Percentiles rank a stretch among this genome's conserved stretches.
Evolutionary conservation across 2,797 vertebrate species (phyloP).

Genomic region (Sebastes baramenuke): DNA sequence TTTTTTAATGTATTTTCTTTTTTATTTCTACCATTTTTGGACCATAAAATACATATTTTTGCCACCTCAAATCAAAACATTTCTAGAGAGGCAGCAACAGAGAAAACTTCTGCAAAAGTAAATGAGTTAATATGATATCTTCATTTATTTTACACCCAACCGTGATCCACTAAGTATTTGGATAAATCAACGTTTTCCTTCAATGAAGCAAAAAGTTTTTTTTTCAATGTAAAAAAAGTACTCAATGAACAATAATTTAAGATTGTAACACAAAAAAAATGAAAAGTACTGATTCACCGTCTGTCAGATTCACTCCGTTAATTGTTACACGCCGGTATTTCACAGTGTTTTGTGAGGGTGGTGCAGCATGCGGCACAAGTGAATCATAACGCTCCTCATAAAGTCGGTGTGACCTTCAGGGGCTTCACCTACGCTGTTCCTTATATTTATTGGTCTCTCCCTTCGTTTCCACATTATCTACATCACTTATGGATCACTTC

Average conservation of each 20-base stretch:
- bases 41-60: neutral
- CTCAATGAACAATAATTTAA: neutral
- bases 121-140: neutral
- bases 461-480: slow-evolving; percentile 13
- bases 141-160: neutral
- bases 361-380: neutral
- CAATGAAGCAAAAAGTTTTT: neutral
- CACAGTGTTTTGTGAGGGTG: neutral
- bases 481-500: slow-evolving; percentile 22
- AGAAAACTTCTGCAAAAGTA: neutral
- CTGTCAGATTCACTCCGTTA: neutral
- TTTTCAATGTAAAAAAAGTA: neutral
- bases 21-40: neutral
- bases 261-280: neutral
- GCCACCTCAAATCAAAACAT: neutral
- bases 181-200: neutral
- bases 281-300: neutral
- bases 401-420: slow-evolving; percentile 18
- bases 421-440: neutral
- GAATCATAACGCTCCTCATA: slow-evolving; percentile 8
- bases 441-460: slow-evolving; percentile 9
- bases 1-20: neutral
- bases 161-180: neutral
- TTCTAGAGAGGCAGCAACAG: neutral
- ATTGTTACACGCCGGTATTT: slow-evolving; percentile 1